Base-by-base conservation (phyloP, 2,888 invertebrate genomes). In the Eumacrocentrus americanus region DNA sequence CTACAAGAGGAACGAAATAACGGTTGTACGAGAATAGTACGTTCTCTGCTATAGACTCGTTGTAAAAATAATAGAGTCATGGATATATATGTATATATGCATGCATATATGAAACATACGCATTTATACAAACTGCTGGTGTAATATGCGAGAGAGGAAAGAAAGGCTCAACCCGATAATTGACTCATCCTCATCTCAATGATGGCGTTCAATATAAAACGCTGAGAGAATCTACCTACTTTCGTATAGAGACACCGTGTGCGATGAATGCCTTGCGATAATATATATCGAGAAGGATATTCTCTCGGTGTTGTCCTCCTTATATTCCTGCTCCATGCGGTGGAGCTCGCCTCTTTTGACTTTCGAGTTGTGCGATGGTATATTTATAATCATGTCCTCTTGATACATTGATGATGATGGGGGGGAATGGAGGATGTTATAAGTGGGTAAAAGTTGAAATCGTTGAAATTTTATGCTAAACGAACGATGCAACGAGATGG, bases 121-220 rank as follows among this genome's bases (percentile, higher is more conserved):
- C 29, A 29, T 29, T 29, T 29, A 29, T 9, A 6, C 9, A 29
- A 4, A 29, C 29, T 40, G 40, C 3, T 2, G n/a, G 46, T 29
- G 29, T 48, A 12, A 34, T 25, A 20, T 12, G 11, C 2, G 16
- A 29, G 14, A n/a, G n/a, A 14, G 25, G 12, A 29, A 48, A 20
- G 22, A 46, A 23, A 46, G 1, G 29, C 16, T 14, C 9, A 16
- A 9, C 14, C 18, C 25, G 14, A 34, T 37, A 51, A 51, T 51
- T 51, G 18, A 35, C 51, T 51, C 51, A 35, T 51, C 37, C 20
- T 51, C 51, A 18, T 51, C 51, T 35, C 35, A 35, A 40, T n/a
- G n/a, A n/a, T 40, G 35, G 35, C 51, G 20, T 51, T n/a, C 51
- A 51, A 51, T 51, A 51, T 44, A 20, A 23, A 47, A 29, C 23